A percentile compares a stretch with the other conserved stretches of the same genome.
phyloP scores from a whole-genome alignment of 2,113 vertebrate species.

The Megatriorchis doriae region DNA sequence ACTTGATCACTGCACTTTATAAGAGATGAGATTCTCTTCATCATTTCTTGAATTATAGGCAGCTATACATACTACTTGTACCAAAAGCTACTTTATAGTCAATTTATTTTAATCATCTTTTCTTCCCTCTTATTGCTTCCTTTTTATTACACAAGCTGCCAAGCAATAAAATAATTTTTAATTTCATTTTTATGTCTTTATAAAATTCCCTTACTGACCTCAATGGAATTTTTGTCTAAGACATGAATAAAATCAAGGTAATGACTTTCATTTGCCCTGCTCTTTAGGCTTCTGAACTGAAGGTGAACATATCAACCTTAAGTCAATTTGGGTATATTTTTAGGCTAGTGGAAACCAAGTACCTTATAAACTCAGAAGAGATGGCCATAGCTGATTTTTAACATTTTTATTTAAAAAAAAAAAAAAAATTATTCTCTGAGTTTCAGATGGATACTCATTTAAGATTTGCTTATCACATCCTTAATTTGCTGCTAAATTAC shows the following conservation, averaged over 20 bases:
- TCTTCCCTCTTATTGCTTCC: not conserved
- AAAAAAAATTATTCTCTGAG: not conserved
- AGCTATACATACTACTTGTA: not conserved
- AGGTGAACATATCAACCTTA: rapidly evolving
- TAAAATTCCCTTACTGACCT: not conserved
- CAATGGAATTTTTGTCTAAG: not conserved
- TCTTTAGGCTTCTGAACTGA: not conserved
- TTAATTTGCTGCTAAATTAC: not conserved
- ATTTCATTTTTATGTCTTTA: not conserved
- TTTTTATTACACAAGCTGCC: not conserved
- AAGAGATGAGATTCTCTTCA: not conserved
- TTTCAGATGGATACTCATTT: not conserved
- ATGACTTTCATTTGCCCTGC: not conserved
- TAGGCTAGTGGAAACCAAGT: not conserved
- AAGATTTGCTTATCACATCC: not conserved
- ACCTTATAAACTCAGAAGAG: not conserved
- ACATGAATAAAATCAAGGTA: not conserved
- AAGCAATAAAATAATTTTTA: not conserved
- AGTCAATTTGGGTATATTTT: not conserved
- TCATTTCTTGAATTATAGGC: not conserved
- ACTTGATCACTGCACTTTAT: not conserved
- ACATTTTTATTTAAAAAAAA: not conserved
- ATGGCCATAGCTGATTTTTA: not conserved
- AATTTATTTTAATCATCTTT: not conserved
- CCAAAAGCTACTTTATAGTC: not conserved